Conservation (phyloP, 2,888 invertebrate genomes). For the Campoplex nolae region DNA sequence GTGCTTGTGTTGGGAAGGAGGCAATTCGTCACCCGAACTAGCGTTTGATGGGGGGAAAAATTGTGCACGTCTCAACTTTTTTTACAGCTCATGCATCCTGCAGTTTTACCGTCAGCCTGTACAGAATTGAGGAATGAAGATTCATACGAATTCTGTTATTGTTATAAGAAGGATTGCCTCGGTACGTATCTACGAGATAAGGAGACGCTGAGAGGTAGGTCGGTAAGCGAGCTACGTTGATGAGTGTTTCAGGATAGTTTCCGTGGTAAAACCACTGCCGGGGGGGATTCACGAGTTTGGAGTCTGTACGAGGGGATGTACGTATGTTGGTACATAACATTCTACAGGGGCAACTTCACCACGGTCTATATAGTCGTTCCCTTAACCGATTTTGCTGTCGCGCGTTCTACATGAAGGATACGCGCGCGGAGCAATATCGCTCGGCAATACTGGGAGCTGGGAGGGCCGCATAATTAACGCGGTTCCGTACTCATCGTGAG, state of each 20-base stretch:
- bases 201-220: background rate
- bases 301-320: conserved; percentile 28
- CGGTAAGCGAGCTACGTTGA: background rate
- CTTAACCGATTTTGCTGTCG: conserved; percentile 57
- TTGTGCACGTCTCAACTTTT: too few species aligned
- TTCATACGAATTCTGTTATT: background rate
- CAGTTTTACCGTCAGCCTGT: background rate
- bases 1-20: too few species aligned
- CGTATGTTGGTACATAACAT: conserved; percentile 32
- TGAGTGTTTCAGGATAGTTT: conserved; percentile 16
- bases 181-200: background rate
- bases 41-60: too few species aligned
- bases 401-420: conserved; percentile 52
- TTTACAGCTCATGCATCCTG: too few species aligned
- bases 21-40: too few species aligned
- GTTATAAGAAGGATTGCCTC: conserved; percentile 10
- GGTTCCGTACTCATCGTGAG: conserved; percentile 51
- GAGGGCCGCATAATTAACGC: conserved; percentile 67
- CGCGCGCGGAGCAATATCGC: conserved; percentile 58
- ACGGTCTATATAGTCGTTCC: conserved; percentile 54
- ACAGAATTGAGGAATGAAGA: conserved; percentile 16
- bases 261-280: conserved; percentile 2
- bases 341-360: conserved; percentile 18
- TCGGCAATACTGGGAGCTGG: conserved; percentile 63
- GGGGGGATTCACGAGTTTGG: conserved; percentile 39